These are phyloP conservation scores for Oxyruncus cristatus DNA, from an alignment of 2,113 vertebrate species.

Conservation along the genomic window DNA sequence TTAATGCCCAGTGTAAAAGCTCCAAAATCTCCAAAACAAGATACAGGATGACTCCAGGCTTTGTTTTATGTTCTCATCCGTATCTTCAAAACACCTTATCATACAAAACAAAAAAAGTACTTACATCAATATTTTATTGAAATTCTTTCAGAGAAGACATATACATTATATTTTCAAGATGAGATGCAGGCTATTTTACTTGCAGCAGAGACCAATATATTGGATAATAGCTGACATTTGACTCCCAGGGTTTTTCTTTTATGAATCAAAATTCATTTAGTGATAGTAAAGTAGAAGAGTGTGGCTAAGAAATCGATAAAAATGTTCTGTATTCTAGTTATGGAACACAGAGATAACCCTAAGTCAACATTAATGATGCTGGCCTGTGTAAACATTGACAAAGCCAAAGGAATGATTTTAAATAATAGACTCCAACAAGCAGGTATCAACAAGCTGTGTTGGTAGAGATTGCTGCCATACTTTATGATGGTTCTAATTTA, in stretches of 20 bases:
- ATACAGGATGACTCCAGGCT: not conserved
- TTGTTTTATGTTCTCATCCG: not conserved
- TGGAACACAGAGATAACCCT: constrained; percentile 56
- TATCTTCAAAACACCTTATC: constrained; percentile 58
- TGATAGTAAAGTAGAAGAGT: constrained; percentile 55
- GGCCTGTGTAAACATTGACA: constrained; percentile 44
- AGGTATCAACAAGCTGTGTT: constrained; percentile 43
- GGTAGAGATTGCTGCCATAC: constrained; percentile 59
- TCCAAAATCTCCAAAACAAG: not conserved
- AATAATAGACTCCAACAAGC: constrained; percentile 72
- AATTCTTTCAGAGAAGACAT: constrained; percentile 70
- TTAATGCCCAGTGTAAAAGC: not conserved
- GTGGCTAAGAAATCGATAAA: constrained; percentile 67
- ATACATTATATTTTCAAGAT: constrained; percentile 62
- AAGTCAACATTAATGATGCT: constrained; percentile 66
- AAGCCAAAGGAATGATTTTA: constrained; percentile 54
- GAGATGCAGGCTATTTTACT: constrained; percentile 63
- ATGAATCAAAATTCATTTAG: constrained; percentile 77
- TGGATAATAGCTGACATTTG: constrained; percentile 71
- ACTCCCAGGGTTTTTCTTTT: constrained; percentile 66
- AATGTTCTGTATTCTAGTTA: constrained; percentile 62
- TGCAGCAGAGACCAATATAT: constrained; percentile 64
- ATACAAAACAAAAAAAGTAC: constrained; percentile 52
- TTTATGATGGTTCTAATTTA: constrained; percentile 60
- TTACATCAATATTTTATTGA: constrained; percentile 75